These are phyloP conservation scores for Melanerpes formicivorus DNA, from an alignment of 2,113 vertebrate genomes.

Conservation along the genomic window DNA sequence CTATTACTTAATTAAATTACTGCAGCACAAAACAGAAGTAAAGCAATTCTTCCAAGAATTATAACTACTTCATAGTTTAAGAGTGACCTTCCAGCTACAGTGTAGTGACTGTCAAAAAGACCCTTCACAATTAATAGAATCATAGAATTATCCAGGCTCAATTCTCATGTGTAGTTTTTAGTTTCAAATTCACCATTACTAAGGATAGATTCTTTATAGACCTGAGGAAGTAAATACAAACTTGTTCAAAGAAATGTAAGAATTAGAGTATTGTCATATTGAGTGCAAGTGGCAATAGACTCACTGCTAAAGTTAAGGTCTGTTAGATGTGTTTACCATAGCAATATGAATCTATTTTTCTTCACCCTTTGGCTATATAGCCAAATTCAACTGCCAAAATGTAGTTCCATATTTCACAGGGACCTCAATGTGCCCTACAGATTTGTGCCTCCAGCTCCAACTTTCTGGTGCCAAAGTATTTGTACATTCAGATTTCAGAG, in stretches of 20 bases:
- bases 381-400: constrained; percentile 36
- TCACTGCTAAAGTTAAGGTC: background rate
- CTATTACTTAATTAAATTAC: constrained; percentile 23
- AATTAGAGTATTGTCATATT: background rate
- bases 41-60: background rate
- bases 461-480: background rate
- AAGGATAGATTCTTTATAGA: background rate
- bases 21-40: background rate
- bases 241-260: background rate
- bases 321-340: constrained; percentile 23
- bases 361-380: background rate
- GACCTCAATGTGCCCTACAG: background rate
- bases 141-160: background rate
- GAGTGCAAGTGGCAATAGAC: background rate
- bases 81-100: background rate
- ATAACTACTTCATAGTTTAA: background rate
- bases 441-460: background rate
- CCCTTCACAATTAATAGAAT: background rate
- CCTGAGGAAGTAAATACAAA: background rate
- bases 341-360: constrained; percentile 35
- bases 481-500: background rate
- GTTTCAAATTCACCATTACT: background rate
- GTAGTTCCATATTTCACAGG: background rate
- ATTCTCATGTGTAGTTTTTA: background rate
- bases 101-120: background rate